A percentile compares a stretch with the other conserved stretches of the same genome.
Conservation (phyloP, 2,888 invertebrate genomes). For the Pheosia gnoma region DNA sequence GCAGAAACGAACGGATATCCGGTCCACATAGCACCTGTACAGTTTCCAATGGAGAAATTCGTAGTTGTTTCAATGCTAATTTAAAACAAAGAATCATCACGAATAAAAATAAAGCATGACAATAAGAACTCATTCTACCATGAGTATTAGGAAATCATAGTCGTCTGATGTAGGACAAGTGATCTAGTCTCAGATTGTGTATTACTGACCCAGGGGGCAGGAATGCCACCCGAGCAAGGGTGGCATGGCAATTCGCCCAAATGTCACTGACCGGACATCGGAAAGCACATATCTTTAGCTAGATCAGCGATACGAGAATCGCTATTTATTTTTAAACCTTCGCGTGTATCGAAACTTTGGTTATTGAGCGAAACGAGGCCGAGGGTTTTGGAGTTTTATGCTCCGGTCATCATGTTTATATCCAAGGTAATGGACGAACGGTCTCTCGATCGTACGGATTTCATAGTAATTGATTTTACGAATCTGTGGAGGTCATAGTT, state of each 20-base stretch:
- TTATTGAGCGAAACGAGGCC: slow-evolving; percentile 59
- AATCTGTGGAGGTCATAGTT: slow-evolving; percentile 15
- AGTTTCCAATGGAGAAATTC: slow-evolving; percentile 37
- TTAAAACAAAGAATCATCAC: slow-evolving; percentile 22
- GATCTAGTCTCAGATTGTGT: not conserved
- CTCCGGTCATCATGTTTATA: slow-evolving; percentile 52
- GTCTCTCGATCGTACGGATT: slow-evolving; percentile 5
- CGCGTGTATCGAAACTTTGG: slow-evolving; percentile 46
- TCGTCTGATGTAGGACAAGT: not conserved
- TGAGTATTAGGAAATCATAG: slow-evolving; percentile 1
- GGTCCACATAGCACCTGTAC: slow-evolving; percentile 50
- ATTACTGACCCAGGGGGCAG: slow-evolving; percentile 19
- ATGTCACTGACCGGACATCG: slow-evolving; percentile 64
- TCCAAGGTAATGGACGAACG: slow-evolving; percentile 41
- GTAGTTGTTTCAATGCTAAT: slow-evolving; percentile 39
- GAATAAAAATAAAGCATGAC: slow-evolving; percentile 18
- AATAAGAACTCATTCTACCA: slow-evolving; percentile 3
- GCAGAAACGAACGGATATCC: slow-evolving; percentile 73
- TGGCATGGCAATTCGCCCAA: slow-evolving; percentile 44
- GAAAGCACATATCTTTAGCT: slow-evolving; percentile 55
- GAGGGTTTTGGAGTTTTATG: slow-evolving; percentile 49
- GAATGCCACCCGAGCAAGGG: slow-evolving; percentile 39
- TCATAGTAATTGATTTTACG: slow-evolving; percentile 5
- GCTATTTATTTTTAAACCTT: slow-evolving; percentile 63
- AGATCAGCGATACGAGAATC: slow-evolving; percentile 51